phyloP scores from a whole-genome alignment of 2,888 invertebrate genomes.

The Sylvicola fuscatus region DNA sequence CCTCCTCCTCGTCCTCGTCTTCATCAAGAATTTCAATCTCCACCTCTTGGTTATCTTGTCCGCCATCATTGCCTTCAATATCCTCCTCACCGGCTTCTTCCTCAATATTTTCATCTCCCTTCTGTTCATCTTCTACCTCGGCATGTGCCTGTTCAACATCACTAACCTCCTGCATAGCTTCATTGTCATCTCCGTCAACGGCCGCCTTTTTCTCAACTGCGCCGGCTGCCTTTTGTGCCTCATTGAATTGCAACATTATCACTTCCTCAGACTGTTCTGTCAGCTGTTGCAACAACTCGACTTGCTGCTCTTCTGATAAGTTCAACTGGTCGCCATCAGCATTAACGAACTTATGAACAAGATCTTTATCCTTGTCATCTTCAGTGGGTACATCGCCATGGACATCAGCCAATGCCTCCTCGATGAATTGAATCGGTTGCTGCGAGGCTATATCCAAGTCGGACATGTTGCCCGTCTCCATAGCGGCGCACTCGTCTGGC shows the following conservation, averaged over 20 bases:
- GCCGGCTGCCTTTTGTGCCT: constrained; percentile 7
- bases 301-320: constrained; percentile 22
- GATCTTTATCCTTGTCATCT: constrained; percentile 4
- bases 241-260: constrained; percentile 22
- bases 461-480: constrained; percentile 21
- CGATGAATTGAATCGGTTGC: constrained; percentile 7
- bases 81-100: constrained; percentile 11
- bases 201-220: no score
- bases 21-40: constrained; percentile 12
- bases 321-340: constrained; percentile 26
- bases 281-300: constrained; percentile 23
- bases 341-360: constrained; percentile 25
- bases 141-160: neutral
- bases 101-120: no score
- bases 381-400: constrained; percentile 7
- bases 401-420: constrained; percentile 8
- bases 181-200: neutral
- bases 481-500: constrained; percentile 8
- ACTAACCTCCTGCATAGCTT: constrained; percentile 5
- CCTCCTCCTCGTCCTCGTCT: constrained; percentile 4
- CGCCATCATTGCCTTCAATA: constrained; percentile 19
- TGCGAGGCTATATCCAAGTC: no score
- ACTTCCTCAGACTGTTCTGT: constrained; percentile 17
- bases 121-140: constrained; percentile 3
- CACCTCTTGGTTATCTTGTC: constrained; percentile 9